A percentile compares a stretch with the other conserved stretches of the same genome.
phyloP scores from a whole-genome alignment of 2,113 vertebrate species.

The Bothrops jararaca region DNA sequence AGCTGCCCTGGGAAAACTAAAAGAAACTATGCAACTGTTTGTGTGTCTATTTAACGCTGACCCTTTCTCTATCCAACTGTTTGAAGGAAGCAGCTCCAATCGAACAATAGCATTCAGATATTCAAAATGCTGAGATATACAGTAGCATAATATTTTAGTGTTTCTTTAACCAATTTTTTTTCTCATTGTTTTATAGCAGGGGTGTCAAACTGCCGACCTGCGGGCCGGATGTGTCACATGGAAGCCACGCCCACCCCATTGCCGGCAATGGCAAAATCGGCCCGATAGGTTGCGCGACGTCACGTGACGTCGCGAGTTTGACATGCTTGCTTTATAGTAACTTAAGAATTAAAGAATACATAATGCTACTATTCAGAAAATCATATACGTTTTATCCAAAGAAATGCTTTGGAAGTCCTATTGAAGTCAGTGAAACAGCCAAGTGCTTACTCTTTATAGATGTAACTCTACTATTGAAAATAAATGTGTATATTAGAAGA shows the following conservation, averaged over 20 bases:
- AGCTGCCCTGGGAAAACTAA: constrained; percentile 79
- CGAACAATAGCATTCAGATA: neutral
- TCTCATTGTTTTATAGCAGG: neutral
- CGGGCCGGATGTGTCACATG: no score
- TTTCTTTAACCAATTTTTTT: neutral
- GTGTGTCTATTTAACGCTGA: neutral
- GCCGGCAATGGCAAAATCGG: no score
- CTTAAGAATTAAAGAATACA: neutral
- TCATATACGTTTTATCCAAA: neutral
- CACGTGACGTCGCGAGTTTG: no score
- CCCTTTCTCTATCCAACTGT: neutral
- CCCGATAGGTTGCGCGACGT: no score
- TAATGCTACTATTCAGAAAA: neutral
- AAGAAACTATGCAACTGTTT: constrained; percentile 85
- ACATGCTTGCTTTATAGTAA: no score
- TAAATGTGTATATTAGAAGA: neutral
- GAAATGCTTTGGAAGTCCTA: neutral
- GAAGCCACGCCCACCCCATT: no score
- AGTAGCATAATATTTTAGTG: neutral
- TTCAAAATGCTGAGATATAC: neutral
- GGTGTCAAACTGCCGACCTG: no score
- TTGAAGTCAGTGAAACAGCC: neutral
- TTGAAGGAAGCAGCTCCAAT: neutral
- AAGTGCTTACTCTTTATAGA: neutral
- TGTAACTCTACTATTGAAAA: neutral